A percentile compares a stretch with the other conserved stretches of the same genome.
Evolutionary conservation across 2,888 invertebrate species (phyloP).

Genomic region (Idaea biselata): DNA sequence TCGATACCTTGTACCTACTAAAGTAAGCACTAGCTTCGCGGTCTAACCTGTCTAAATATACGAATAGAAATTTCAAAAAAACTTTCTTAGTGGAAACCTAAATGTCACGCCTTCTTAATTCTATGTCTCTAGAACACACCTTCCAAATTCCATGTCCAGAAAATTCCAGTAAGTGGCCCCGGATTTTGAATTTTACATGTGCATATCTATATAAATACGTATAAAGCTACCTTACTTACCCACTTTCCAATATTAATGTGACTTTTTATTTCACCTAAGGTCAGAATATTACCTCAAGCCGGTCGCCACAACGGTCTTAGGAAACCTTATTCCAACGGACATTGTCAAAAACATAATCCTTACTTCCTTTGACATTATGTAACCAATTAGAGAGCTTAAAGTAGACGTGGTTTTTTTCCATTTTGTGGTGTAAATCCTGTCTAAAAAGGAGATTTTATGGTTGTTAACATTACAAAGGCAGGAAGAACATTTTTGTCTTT

Average conservation of each 20-base stretch:
- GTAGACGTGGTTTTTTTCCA: slow-evolving; percentile 32
- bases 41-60: no score
- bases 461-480: not conserved
- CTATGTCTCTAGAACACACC: no score
- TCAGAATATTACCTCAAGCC: slow-evolving; percentile 1
- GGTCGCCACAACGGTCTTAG: slow-evolving; percentile 11
- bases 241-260: not conserved
- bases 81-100: no score
- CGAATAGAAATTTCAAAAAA: no score
- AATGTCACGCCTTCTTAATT: no score
- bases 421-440: slow-evolving; percentile 13
- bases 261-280: not conserved
- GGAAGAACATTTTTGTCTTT: not conserved
- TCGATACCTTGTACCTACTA: no score
- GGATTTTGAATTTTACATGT: no score
- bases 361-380: slow-evolving; percentile 33
- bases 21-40: no score
- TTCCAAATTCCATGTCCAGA: no score
- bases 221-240: not conserved
- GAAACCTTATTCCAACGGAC: slow-evolving; percentile 16
- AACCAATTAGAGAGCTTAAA: slow-evolving; percentile 25
- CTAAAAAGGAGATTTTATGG: not conserved
- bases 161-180: no score
- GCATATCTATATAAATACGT: not conserved
- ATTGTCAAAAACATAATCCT: slow-evolving; percentile 10